Conservation (phyloP, 2,113 vertebrate genomes). For the Heloderma charlesbogerti region DNA sequence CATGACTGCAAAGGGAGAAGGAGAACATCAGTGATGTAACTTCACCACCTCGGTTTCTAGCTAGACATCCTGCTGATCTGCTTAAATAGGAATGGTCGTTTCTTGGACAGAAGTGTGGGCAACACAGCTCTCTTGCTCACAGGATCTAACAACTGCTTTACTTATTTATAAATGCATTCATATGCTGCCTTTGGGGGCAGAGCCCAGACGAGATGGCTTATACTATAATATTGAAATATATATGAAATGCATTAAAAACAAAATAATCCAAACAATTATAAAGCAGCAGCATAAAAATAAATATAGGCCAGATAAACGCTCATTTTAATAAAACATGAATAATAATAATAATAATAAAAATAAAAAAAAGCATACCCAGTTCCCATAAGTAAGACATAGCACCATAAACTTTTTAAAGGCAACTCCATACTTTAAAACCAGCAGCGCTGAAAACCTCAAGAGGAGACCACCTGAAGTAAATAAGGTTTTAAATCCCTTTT, state of each 20-base stretch:
- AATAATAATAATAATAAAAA: background rate
- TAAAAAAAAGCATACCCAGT: background rate
- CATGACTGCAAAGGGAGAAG: slow-evolving; percentile 80
- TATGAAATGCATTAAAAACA: background rate
- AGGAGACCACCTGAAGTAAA: too few relatives aligned
- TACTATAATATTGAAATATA: background rate
- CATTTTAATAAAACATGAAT: background rate
- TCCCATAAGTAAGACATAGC: too few relatives aligned
- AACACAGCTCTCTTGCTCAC: too few relatives aligned
- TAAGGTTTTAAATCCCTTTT: too few relatives aligned
- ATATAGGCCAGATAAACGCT: background rate
- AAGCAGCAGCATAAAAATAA: background rate
- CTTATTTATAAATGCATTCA: background rate
- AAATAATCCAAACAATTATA: background rate
- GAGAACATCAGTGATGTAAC: background rate
- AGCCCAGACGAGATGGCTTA: background rate
- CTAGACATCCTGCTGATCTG: background rate
- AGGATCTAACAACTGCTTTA: background rate
- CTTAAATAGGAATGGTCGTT: too few relatives aligned
- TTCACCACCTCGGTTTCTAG: background rate
- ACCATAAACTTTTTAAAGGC: too few relatives aligned
- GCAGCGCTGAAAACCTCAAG: too few relatives aligned
- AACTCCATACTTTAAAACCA: too few relatives aligned
- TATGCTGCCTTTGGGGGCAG: background rate
- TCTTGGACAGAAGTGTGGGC: background rate